Conservation (phyloP, 2,888 invertebrate species). For the Protophormia terraenovae region DNA sequence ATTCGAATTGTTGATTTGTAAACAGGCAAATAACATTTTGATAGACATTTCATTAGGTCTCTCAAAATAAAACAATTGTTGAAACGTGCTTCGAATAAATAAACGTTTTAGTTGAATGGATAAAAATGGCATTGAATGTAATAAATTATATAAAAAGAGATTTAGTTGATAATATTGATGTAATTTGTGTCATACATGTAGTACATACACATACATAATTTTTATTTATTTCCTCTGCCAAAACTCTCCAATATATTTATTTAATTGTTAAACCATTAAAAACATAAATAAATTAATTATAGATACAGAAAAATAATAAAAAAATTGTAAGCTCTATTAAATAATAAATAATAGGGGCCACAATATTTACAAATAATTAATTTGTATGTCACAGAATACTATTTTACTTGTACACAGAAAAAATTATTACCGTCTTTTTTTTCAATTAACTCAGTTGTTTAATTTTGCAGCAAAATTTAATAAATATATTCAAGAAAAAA, state of each 20-base stretch:
- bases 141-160: neutral
- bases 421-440: no score
- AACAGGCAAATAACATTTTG: neutral
- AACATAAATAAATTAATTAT: neutral
- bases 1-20: neutral
- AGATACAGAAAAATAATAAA: neutral
- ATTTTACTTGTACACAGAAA: no score
- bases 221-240: no score
- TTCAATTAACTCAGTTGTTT: no score
- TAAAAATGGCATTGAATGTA: neutral
- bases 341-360: no score
- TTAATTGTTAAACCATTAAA: neutral
- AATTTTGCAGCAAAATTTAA: no score
- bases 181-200: neutral
- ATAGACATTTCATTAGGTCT: neutral
- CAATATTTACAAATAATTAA: no score
- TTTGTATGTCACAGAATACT: no score
- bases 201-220: neutral
- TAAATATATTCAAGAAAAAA: no score
- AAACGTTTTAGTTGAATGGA: neutral
- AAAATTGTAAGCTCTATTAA: neutral
- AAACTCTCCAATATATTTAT: neutral
- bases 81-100: neutral
- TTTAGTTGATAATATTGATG: neutral
- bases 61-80: slow-evolving; percentile 5